Conservation (phyloP, 2,888 invertebrate species). For the Limnephilus rhombicus region DNA sequence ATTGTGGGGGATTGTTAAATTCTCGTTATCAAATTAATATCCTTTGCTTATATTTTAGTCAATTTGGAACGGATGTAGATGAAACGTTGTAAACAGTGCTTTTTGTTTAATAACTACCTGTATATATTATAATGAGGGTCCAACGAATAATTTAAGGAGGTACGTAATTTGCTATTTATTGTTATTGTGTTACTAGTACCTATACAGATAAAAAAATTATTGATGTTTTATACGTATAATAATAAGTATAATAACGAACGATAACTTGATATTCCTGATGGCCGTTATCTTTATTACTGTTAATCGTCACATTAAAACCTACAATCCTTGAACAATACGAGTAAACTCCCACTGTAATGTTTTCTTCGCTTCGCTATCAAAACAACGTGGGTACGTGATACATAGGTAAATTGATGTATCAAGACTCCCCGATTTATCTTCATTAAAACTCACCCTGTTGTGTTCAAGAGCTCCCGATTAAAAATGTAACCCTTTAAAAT, state of each 20-base stretch:
- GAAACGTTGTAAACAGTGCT: background rate
- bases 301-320: background rate
- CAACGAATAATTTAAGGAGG: background rate
- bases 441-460: constrained; percentile 6
- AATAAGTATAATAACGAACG: background rate
- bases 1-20: background rate
- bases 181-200: background rate
- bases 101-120: background rate
- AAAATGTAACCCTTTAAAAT: constrained; percentile 46
- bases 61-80: background rate
- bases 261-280: background rate
- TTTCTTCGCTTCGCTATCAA: background rate
- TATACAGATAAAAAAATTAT: background rate
- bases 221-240: background rate
- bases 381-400: background rate
- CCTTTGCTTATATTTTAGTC: background rate
- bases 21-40: background rate
- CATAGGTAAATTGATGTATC: background rate
- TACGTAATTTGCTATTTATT: too few relatives aligned
- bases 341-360: background rate
- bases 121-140: too few relatives aligned
- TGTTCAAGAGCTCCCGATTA: constrained; percentile 16
- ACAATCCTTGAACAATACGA: background rate
- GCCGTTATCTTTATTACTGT: background rate
- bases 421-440: constrained; percentile 18